Conservation (phyloP, 2,888 invertebrate genomes). For the Apotomis betuletana region DNA sequence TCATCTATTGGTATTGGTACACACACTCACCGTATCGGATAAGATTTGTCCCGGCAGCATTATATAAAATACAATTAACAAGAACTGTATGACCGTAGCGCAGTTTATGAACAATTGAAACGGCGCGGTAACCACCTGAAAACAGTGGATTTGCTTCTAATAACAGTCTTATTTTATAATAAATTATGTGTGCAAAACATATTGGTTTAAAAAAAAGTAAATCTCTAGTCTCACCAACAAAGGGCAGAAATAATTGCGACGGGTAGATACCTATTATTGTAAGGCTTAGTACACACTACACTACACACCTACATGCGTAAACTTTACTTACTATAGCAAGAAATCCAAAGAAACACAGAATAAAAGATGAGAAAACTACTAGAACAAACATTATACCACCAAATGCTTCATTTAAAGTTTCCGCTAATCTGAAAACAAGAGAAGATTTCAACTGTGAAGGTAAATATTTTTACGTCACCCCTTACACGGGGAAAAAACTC, state of each 20-base stretch:
- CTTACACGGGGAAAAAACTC: no score
- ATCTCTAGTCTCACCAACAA: no score
- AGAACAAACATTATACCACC: conserved; percentile 47
- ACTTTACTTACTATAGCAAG: conserved; percentile 45
- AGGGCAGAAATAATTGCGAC: no score
- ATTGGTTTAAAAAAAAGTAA: no score
- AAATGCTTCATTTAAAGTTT: conserved; percentile 46
- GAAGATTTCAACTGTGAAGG: neutral
- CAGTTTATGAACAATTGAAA: conserved; percentile 39
- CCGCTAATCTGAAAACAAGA: conserved; percentile 45
- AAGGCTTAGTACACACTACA: neutral
- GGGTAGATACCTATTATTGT: no score
- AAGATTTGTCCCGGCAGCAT: conserved; percentile 50
- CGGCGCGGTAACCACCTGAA: conserved; percentile 7
- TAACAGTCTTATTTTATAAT: no score
- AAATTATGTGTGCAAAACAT: no score
- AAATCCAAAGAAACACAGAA: conserved; percentile 51
- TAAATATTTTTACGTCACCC: no score
- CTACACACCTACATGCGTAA: no score
- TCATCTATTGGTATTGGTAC: no score
- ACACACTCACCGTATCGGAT: conserved; percentile 46
- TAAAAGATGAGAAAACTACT: conserved; percentile 47
- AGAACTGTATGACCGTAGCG: conserved; percentile 39
- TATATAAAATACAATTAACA: conserved; percentile 47
- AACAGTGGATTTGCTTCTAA: neutral